Conservation (phyloP, 2,113 vertebrate genomes). For the Nerophis ophidion region DNA sequence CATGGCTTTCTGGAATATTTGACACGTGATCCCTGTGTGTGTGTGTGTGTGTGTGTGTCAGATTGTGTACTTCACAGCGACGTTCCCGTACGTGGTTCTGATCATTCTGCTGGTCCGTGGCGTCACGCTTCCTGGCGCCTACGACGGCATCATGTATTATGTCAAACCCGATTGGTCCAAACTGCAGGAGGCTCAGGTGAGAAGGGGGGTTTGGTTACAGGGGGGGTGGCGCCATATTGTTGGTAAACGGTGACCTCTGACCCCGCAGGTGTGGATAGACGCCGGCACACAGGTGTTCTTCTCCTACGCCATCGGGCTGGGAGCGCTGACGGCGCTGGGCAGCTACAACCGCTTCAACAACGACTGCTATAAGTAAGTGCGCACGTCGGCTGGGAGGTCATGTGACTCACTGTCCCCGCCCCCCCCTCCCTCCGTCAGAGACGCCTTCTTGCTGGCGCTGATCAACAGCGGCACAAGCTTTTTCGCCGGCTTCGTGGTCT, state of each 20-base stretch:
- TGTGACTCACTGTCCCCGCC: neutral
- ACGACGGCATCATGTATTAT: slow-evolving; percentile 74
- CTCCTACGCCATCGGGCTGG: slow-evolving; percentile 79
- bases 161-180: slow-evolving; percentile 77
- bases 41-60: slow-evolving; percentile 30
- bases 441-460: slow-evolving; percentile 72
- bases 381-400: neutral
- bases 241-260: slow-evolving; percentile 28
- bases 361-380: slow-evolving; percentile 75
- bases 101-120: slow-evolving; percentile 74
- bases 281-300: slow-evolving; percentile 79
- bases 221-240: neutral
- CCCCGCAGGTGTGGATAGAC: slow-evolving; percentile 75
- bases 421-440: slow-evolving; percentile 46
- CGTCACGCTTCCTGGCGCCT: slow-evolving; percentile 72
- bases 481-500: slow-evolving; percentile 77
- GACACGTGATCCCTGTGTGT: neutral
- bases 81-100: slow-evolving; percentile 75
- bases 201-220: neutral
- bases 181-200: slow-evolving; percentile 68
- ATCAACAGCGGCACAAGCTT: slow-evolving; percentile 79
- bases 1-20: neutral
- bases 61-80: slow-evolving; percentile 78
- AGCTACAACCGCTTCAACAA: slow-evolving; percentile 82
- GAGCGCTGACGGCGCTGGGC: slow-evolving; percentile 75